Evolutionary conservation across 2,888 invertebrate genomes (phyloP), one percentile per base, ranked within the genome.

Genomic region (Dryococelus australis): DNA sequence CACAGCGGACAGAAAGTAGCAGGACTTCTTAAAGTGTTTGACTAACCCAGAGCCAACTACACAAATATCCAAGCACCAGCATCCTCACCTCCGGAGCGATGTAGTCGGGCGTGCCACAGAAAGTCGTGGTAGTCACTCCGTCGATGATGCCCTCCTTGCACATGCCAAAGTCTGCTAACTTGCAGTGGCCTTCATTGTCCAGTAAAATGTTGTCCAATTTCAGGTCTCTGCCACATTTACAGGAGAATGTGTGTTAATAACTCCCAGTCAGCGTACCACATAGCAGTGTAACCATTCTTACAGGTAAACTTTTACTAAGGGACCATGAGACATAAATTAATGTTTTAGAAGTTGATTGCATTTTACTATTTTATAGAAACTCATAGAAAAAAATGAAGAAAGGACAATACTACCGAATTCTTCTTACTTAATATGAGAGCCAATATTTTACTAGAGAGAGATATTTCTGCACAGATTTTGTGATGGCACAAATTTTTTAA

Each of bases 51-150:
- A 35, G 35, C 35, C 4, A 35, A 35, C 35, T 35, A 35, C 35
- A 35, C 35, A 35, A 35, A 35, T 4, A 4, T 35, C 35, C 35
- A 35, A 35, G 35, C 1, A 35, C 35, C 35, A 35, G 35, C 4
- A 35, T 35, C 35, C 91, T 91, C 90, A 96, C 96, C 94, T 99
- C 99, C 5, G 99, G 99, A 78, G 99, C 99, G 90, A 99, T 99
- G 92, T 99, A 99, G 93, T 99, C 99, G 1, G 99, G 99, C 80
- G 99, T 99, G n/a, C 99, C 99, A 93, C 99, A 99, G 93, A 99
- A 99, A 0, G 99, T 99, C 81, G 98, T 97, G 10, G 99, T 99
- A 43, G 98, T 96, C 87, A 95, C 95, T 43, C 97, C 98, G 90
- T 97, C 97, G n/a, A 95, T 92, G 91, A 99, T 98, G 86, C 97